These are phyloP conservation scores for Drosophila monieri DNA, from an alignment of 2,888 invertebrate species.

Conservation along the genomic window DNA sequence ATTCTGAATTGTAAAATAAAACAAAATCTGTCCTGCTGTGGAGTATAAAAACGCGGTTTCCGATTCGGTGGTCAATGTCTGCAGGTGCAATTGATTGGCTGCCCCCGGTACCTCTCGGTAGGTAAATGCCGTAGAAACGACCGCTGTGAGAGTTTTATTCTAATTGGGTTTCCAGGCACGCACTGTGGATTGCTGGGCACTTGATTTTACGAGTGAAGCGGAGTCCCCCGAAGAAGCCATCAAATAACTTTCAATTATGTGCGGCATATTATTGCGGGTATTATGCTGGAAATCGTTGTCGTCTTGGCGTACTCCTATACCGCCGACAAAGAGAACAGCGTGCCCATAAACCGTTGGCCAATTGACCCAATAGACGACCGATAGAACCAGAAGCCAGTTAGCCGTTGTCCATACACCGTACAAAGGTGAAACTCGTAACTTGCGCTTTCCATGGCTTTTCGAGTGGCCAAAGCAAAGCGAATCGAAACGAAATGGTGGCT, in stretches of 20 bases:
- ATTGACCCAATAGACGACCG: constrained; percentile 30
- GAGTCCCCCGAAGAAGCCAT: constrained; percentile 59
- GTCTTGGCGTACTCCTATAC: constrained; percentile 35
- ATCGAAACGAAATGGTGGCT: constrained; percentile 57
- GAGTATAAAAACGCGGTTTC: neutral
- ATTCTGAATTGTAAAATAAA: constrained; percentile 5
- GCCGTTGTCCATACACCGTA: neutral
- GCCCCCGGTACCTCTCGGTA: neutral
- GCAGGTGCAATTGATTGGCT: constrained; percentile 53
- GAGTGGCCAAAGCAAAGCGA: constrained; percentile 25
- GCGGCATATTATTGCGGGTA: constrained; percentile 45
- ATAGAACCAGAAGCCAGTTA: constrained; percentile 50
- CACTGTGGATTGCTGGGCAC: constrained; percentile 46
- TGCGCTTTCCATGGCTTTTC: constrained; percentile 73
- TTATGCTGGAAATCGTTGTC: constrained; percentile 48
- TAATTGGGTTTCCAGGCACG: constrained; percentile 67
- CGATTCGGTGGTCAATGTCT: constrained; percentile 17
- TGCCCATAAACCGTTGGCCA: constrained; percentile 56
- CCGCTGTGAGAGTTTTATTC: constrained; percentile 40
- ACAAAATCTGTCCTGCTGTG: neutral
- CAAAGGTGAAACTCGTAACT: constrained; percentile 69
- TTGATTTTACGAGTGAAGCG: constrained; percentile 55
- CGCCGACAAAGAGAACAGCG: constrained; percentile 24
- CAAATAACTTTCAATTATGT: constrained; percentile 78
- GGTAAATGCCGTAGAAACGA: constrained; percentile 15